Percentiles rank a stretch among this genome's conserved stretches.
Evolutionary conservation across 2,797 vertebrate genomes (phyloP).

Genomic region (Arremon aurantiirostris): DNA sequence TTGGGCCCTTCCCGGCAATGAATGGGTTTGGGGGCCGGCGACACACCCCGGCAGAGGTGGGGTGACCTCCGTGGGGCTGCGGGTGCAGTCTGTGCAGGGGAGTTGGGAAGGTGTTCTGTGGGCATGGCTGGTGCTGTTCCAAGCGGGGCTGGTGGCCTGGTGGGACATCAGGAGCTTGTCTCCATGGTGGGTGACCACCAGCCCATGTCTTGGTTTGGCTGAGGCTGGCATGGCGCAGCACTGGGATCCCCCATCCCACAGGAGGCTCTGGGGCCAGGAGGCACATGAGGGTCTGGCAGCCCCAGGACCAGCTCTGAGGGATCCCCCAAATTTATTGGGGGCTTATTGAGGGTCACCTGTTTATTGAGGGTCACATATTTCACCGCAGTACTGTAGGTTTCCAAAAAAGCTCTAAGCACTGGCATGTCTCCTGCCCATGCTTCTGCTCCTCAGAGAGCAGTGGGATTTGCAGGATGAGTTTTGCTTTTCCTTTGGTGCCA

Average conservation of each 20-base stretch:
- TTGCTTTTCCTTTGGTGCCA: not conserved
- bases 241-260: accelerated
- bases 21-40: not conserved
- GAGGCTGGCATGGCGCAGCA: not conserved
- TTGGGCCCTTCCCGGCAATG: slow-evolving; percentile 75
- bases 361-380: accelerated
- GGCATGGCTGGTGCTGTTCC: not conserved
- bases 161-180: not conserved
- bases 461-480: not conserved
- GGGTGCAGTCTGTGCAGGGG: accelerated
- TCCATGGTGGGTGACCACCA: not conserved
- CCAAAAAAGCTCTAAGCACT: not conserved
- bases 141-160: not conserved
- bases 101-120: accelerated
- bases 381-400: not conserved
- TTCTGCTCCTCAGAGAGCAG: not conserved
- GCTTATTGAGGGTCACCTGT: not conserved
- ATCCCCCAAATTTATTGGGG: too few relatives aligned
- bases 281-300: accelerated
- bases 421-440: not conserved
- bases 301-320: not conserved
- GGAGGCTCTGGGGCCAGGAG: not conserved
- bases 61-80: accelerated
- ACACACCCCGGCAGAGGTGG: accelerated
- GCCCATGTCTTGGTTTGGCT: not conserved